These are phyloP conservation scores for Chinchilla lanigera DNA, from an alignment of 2,113 vertebrate species.

Conservation along the genomic window DNA sequence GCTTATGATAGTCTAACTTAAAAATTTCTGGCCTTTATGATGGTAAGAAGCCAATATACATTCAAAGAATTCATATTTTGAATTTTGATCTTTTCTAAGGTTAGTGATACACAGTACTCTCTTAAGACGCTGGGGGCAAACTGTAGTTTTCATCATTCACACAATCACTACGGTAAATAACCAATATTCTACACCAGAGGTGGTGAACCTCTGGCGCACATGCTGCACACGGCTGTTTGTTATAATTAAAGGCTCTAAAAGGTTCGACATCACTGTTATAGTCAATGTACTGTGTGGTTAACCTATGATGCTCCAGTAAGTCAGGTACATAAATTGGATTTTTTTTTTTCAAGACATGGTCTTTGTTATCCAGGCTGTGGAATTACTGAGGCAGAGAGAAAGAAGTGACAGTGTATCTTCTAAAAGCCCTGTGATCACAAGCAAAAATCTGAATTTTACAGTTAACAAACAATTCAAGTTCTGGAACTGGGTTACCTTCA, in stretches of 20 bases:
- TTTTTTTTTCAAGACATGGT: not conserved
- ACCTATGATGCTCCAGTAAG: not conserved
- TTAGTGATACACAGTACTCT: not conserved
- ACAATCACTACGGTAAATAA: not conserved
- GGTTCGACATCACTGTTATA: not conserved
- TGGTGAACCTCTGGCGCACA: not conserved
- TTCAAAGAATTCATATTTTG: not conserved
- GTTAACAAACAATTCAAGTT: not conserved
- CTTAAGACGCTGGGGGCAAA: not conserved
- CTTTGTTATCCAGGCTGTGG: not conserved
- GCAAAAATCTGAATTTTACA: not conserved
- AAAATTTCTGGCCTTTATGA: not conserved
- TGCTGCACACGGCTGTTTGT: not conserved
- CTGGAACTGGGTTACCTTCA: conserved; percentile 91
- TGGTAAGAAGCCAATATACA: not conserved
- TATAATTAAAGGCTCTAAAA: not conserved
- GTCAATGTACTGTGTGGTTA: not conserved
- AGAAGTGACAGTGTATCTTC: not conserved
- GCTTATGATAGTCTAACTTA: not conserved
- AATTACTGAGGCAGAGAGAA: not conserved
- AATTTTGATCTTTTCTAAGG: not conserved
- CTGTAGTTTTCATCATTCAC: not conserved
- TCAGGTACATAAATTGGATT: not conserved
- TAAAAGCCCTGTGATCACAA: not conserved
- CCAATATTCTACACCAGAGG: not conserved